These are phyloP conservation scores for Tragulus kanchil DNA, from an alignment of 2,113 vertebrate genomes.

Conservation along the genomic window DNA sequence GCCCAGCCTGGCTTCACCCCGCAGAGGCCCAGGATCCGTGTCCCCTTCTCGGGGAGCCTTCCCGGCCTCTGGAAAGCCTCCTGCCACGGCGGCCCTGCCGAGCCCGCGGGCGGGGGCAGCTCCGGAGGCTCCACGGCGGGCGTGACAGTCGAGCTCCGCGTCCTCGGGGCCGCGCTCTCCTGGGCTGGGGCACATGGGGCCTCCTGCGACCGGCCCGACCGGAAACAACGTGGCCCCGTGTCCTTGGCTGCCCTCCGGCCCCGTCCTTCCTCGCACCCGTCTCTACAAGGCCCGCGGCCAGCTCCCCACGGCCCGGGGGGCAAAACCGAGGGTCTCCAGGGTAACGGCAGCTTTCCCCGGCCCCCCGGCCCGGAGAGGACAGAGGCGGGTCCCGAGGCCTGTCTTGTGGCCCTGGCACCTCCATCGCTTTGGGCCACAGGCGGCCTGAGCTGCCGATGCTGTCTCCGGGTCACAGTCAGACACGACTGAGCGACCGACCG, in stretches of 20 bases:
- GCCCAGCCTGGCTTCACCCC: background rate
- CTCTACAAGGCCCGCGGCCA: background rate
- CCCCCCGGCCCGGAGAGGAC: background rate
- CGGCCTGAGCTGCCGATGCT: accelerated
- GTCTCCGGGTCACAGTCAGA: background rate
- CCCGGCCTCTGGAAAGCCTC: background rate
- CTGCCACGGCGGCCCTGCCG: too few species aligned
- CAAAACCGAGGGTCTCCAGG: background rate
- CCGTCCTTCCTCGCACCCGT: background rate
- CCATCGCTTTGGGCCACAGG: background rate
- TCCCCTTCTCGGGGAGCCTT: background rate
- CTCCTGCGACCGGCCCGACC: too few species aligned
- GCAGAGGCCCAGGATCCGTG: background rate
- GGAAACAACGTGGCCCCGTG: accelerated
- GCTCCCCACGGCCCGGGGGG: background rate
- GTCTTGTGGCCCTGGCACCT: background rate
- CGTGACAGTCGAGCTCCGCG: too few species aligned
- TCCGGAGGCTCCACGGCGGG: background rate
- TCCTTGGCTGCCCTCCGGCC: background rate
- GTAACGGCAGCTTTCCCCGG: background rate
- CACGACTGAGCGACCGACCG: background rate
- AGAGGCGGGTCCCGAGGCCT: too few species aligned
- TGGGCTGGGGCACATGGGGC: accelerated
- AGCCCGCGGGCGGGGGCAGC: background rate
- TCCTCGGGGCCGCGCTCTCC: too few species aligned